phyloP scores from a whole-genome alignment of 2,797 vertebrate species.

The Thalassophryne amazonica region DNA sequence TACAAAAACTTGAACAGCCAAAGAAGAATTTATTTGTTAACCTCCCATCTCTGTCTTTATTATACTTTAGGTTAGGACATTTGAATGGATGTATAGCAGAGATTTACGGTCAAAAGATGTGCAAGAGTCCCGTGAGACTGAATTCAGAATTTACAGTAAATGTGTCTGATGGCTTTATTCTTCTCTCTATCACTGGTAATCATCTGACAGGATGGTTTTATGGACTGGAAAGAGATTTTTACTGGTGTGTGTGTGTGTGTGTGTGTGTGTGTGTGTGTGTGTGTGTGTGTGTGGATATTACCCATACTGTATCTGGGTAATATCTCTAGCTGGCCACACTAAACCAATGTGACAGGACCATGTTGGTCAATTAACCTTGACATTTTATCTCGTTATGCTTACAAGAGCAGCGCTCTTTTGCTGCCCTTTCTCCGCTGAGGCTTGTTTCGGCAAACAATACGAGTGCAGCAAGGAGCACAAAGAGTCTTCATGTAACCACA shows the following conservation, averaged over 20 bases:
- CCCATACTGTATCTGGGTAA: slow-evolving; percentile 55
- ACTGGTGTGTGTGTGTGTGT: slow-evolving; percentile 15
- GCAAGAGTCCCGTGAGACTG: background rate
- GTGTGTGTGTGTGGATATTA: slow-evolving; percentile 27
- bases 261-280: slow-evolving; percentile 3
- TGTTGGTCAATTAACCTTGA: slow-evolving; percentile 80
- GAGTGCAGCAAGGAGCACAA: slow-evolving; percentile 4
- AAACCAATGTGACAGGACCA: slow-evolving; percentile 70
- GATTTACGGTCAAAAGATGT: background rate
- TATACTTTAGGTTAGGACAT: too few relatives aligned
- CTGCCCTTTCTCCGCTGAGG: slow-evolving; percentile 32
- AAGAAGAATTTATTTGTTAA: too few relatives aligned
- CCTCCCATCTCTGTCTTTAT: too few relatives aligned
- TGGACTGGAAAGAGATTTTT: slow-evolving; percentile 2
- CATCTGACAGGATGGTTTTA: slow-evolving; percentile 14
- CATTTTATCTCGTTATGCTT: slow-evolving; percentile 68
- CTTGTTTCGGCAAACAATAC: slow-evolving; percentile 33
- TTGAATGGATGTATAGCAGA: background rate
- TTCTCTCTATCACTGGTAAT: slow-evolving; percentile 1
- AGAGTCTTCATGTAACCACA: background rate
- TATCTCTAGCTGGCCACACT: slow-evolving; percentile 51
- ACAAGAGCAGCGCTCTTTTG: slow-evolving; percentile 37
- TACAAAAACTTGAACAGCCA: too few relatives aligned
- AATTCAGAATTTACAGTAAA: background rate
- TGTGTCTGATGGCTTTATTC: background rate